Conservation (phyloP, 2,113 vertebrate species). For the Lipophrys pholis region DNA sequence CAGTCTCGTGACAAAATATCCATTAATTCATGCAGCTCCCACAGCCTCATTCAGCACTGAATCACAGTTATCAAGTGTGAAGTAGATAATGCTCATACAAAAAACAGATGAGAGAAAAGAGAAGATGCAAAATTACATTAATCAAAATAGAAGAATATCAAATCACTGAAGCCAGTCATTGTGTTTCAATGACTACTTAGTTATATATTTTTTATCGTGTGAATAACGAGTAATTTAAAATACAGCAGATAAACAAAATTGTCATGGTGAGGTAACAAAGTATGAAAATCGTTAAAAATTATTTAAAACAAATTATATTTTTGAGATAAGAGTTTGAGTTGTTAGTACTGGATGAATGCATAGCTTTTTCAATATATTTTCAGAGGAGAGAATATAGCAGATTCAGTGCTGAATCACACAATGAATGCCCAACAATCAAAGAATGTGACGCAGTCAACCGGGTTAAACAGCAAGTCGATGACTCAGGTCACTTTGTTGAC, state of each 20-base stretch:
- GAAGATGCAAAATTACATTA: not conserved
- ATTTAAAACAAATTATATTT: too few relatives aligned
- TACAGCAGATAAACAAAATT: too few relatives aligned
- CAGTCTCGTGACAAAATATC: too few relatives aligned
- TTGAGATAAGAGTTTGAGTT: too few relatives aligned
- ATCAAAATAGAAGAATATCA: not conserved
- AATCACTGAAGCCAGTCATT: not conserved
- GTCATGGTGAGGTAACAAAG: too few relatives aligned
- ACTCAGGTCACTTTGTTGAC: constrained; percentile 52
- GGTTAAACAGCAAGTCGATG: constrained; percentile 66
- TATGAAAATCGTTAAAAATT: too few relatives aligned
- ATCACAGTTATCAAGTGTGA: not conserved
- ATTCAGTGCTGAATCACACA: constrained; percentile 40
- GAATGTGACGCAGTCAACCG: constrained; percentile 30
- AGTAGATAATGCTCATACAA: not conserved
- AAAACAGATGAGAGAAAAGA: too few relatives aligned
- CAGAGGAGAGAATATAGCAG: not conserved
- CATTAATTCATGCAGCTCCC: too few relatives aligned
- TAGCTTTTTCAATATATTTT: too few relatives aligned
- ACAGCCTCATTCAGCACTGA: not conserved
- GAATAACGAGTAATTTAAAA: too few relatives aligned
- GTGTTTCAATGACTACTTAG: not conserved
- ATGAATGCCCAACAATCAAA: constrained; percentile 26
- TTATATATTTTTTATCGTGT: too few relatives aligned
- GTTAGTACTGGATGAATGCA: too few relatives aligned